These are phyloP conservation scores for Ailurus styani DNA, from an alignment of 2,113 vertebrate species.

Conservation along the genomic window DNA sequence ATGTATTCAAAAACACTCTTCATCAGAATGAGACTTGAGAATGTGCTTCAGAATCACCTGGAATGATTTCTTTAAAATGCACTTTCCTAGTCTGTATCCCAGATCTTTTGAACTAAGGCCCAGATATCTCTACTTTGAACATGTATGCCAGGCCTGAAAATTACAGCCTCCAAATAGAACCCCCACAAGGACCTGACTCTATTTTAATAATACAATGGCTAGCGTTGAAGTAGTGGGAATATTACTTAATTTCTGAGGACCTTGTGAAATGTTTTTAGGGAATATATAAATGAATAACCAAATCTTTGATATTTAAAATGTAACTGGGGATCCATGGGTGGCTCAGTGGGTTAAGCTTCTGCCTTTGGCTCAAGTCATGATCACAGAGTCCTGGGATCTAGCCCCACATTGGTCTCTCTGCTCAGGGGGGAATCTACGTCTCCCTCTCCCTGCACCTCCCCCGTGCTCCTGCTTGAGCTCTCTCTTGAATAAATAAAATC, in stretches of 20 bases:
- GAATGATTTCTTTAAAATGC: background rate
- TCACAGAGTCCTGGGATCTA: background rate
- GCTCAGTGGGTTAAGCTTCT: background rate
- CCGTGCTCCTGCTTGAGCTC: background rate
- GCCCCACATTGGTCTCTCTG: background rate
- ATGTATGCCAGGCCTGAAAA: background rate
- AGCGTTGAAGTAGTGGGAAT: background rate
- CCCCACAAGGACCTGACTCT: background rate
- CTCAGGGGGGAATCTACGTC: background rate
- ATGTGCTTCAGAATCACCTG: background rate
- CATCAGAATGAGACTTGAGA: background rate
- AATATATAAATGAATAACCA: background rate
- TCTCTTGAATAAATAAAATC: background rate
- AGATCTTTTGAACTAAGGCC: background rate
- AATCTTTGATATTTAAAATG: background rate
- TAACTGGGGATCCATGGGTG: background rate
- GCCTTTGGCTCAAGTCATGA: background rate
- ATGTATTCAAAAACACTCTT: background rate
- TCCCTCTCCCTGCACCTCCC: background rate
- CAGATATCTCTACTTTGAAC: background rate
- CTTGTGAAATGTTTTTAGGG: background rate
- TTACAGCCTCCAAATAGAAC: background rate
- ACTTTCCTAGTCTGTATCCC: background rate
- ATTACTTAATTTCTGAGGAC: background rate
- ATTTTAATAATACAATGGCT: background rate